These are phyloP conservation scores for Lingula anatina DNA, from an alignment of 2,888 invertebrate species.

Conservation along the genomic window DNA sequence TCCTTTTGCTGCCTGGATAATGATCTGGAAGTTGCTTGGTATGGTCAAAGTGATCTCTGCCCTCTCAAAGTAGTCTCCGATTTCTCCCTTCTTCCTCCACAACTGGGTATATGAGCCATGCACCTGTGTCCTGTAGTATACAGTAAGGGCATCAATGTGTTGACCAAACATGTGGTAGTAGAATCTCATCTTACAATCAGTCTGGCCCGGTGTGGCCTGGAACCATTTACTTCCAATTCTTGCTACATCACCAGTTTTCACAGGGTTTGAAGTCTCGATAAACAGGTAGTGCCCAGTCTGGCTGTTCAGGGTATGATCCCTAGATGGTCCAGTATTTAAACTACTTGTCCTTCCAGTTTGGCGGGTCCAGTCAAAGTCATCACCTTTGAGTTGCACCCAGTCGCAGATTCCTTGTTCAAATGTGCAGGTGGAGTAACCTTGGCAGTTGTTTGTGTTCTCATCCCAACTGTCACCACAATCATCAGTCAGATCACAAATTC, in stretches of 20 bases:
- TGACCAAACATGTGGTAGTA: conserved; percentile 41
- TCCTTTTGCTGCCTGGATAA: conserved; percentile 35
- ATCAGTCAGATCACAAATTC: conserved; percentile 38
- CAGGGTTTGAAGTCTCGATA: conserved; percentile 28
- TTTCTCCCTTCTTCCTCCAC: conserved; percentile 3
- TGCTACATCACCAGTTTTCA: conserved; percentile 23
- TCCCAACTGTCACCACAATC: conserved; percentile 43
- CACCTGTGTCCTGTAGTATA: conserved; percentile 28
- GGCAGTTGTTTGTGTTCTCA: conserved; percentile 22
- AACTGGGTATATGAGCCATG: conserved; percentile 10
- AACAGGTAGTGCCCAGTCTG: conserved; percentile 38
- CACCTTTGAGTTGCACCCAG: conserved; percentile 29
- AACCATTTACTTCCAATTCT: conserved; percentile 25
- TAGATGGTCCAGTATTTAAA: conserved; percentile 31
- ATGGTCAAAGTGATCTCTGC: conserved; percentile 3
- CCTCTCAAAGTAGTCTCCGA: conserved; percentile 10
- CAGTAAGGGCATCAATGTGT: conserved; percentile 29
- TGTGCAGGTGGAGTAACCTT: conserved; percentile 28
- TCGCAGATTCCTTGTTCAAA: conserved; percentile 39
- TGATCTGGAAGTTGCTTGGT: conserved; percentile 17
- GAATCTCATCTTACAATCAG: conserved; percentile 36
- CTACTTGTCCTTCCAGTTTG: conserved; percentile 27
- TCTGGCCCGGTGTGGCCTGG: conserved; percentile 13
- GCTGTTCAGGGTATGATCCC: conserved; percentile 32
- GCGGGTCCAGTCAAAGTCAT: conserved; percentile 39